Percentiles rank a stretch among this genome's conserved stretches.
phyloP scores from a whole-genome alignment of 2,888 invertebrate genomes.

The Timema cristinae region DNA sequence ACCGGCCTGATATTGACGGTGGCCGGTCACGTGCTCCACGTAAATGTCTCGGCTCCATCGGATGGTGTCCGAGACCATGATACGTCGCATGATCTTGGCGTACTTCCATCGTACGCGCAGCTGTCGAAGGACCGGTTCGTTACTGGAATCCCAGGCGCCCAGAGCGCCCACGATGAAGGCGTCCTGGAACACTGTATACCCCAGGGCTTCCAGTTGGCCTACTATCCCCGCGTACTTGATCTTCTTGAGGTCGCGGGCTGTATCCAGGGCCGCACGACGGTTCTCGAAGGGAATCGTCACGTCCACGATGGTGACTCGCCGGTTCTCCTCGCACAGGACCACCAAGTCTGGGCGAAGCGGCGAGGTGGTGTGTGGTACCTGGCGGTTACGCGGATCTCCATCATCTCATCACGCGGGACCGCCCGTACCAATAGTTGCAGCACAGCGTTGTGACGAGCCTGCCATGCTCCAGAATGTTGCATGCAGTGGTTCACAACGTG shows the following conservation, averaged over 20 bases:
- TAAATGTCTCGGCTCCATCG: conserved; percentile 40
- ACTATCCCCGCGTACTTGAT: conserved; percentile 35
- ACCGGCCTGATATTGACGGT: conserved; percentile 30
- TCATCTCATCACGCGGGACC: no score
- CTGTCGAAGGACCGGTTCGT: conserved; percentile 34
- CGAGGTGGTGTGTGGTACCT: neutral
- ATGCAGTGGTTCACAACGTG: conserved; percentile 42
- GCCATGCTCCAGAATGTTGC: conserved; percentile 36
- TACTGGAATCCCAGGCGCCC: conserved; percentile 38
- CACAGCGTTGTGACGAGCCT: conserved; percentile 29
- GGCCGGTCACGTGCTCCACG: conserved; percentile 38
- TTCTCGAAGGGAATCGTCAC: conserved; percentile 40
- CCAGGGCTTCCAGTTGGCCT: conserved; percentile 25
- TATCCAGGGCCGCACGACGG: conserved; percentile 31
- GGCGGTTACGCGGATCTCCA: neutral
- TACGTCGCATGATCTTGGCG: conserved; percentile 34
- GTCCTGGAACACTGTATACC: conserved; percentile 31
- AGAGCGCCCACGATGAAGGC: conserved; percentile 39
- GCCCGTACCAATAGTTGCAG: neutral
- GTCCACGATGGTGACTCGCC: conserved; percentile 36
- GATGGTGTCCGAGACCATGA: conserved; percentile 37
- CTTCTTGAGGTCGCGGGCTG: conserved; percentile 35
- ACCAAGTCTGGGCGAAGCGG: conserved; percentile 35
- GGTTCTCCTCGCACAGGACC: conserved; percentile 31
- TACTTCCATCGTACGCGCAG: conserved; percentile 31